Evolutionary conservation across 1,140 invertebrate species (phyloP), one percentile per base, ranked within the genome.

Genomic region (Temnothorax longispinosus): DNA sequence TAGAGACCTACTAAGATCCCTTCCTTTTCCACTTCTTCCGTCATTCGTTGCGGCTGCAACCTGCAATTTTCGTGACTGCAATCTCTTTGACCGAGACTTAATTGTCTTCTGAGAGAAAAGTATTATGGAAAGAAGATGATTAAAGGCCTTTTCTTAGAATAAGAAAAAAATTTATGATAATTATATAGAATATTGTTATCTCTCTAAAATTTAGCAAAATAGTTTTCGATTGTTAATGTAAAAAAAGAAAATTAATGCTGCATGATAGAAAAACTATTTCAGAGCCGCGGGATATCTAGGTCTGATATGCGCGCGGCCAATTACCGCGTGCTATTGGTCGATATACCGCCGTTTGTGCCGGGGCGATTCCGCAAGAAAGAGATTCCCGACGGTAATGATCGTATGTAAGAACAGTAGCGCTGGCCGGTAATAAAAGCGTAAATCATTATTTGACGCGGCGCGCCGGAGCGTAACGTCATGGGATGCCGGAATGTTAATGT

Each of bases 1-100:
- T 89, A 88, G 88, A 93, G 85, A 84, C 91, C 80, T 82, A 74
- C 80, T 69, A 54, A 67, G 47, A 91, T 94, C 92, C 92, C 91
- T 92, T 93, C 90, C 92, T 92, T 93, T 91, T 88, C 87, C 84
- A 76, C 87, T 90, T 44, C 56, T 77, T 87, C 65, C 56, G 76
- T 35, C 32, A 18, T 52, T 81, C 76, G 87, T 54, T 44, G 62
- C 82, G 13, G 35, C 54, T 11, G 10, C 67, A 92, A 78, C 88
- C 76, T 75, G 88, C 86, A 91, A 92, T 93, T 92, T 92, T 93
- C 89, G 78, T 89, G 85, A 69, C 77, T 86, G 85, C 90, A 94
- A 93, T 89, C 90, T 82, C 89, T 80, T 86, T 54, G 41, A 88
- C 75, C 32, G 32, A 21, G 50, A 38, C 27, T 75, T 90, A 90